These are phyloP conservation scores for Cryptoblepharus egeriae DNA, from an alignment of 2,797 vertebrate species.

Conservation along the genomic window DNA sequence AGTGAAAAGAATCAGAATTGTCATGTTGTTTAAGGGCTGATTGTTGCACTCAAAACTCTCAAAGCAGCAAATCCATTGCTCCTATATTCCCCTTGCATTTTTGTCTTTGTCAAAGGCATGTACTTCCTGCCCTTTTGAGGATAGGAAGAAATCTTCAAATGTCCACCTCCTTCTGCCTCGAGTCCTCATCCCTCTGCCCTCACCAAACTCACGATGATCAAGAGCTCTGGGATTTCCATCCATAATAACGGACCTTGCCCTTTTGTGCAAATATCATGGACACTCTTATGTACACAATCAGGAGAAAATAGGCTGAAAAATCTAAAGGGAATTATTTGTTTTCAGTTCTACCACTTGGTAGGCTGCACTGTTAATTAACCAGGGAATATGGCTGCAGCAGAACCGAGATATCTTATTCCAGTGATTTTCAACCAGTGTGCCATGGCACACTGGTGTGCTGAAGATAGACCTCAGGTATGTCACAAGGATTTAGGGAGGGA, in stretches of 20 bases:
- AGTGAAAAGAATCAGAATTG: not conserved
- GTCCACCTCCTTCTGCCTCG: not conserved
- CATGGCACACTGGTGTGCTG: no score
- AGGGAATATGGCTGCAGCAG: not conserved
- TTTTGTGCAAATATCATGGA: not conserved
- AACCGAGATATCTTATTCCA: not conserved
- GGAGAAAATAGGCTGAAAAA: conserved; percentile 13
- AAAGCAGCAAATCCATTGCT: conserved; percentile 9
- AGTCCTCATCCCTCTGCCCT: no score
- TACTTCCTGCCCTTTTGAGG: conserved; percentile 34
- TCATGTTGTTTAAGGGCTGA: conserved; percentile 23
- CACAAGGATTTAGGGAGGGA: no score
- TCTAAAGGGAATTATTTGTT: not conserved
- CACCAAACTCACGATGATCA: conserved; percentile 24
- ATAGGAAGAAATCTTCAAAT: conserved; percentile 19
- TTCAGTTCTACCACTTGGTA: not conserved
- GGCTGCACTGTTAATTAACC: no score
- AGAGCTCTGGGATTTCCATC: conserved; percentile 11
- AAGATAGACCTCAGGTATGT: no score
- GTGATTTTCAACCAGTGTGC: no score
- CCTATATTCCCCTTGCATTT: not conserved
- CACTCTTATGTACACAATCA: conserved; percentile 4
- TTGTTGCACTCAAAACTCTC: conserved; percentile 10
- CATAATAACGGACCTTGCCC: not conserved
- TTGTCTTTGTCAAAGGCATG: conserved; percentile 21